Base-by-base conservation (phyloP, 2,797 vertebrate genomes). In the Sebastes iracundus region DNA sequence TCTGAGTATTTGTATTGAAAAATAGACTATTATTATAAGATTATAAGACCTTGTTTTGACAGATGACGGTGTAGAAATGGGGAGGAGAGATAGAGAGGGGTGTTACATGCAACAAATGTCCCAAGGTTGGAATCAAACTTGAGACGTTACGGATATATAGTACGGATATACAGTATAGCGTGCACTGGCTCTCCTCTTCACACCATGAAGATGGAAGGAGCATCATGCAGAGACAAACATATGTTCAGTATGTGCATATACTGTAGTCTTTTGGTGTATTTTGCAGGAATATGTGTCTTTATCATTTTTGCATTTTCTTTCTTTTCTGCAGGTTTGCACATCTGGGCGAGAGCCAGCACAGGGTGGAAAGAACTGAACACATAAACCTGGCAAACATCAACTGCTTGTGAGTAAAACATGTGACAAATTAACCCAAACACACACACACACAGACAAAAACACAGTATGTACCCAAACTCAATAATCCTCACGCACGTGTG, bases 291-390 rank as follows among this genome's bases (percentile, higher is more conserved):
- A 14, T 71, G 62, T 59, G 27, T 59, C 20, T 65, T 66, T 82
- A 60, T 86, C 13, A 75, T 52, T 46, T 46, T 16, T 52, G 3
- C 12, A 1, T 67, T 23, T 74, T 32, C 16, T 20, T 28, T 72
- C 75, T 60, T 65, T 77, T 33, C 30, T 79, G 60, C 90, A 99
- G 98, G 87, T 99, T 99, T 95, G 96, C 97, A 87, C 96, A 96
- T 84, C 95, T 99, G 88, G 97, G 98, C 6, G 96, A 97, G 88
- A 97, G 96, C 92, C 98, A 97, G 81, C 96, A 98, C 92, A 96
- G 93, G 81, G 96, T 97, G 93, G 97, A 98, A 73, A 96, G 93
- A 89, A 94, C 69, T 4, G 96, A 92, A 72, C 92, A 90, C 81
- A 96, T 95, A 82, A 93, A 86, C 28, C 84, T 95, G 60, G 96